phyloP scores from a whole-genome alignment of 2,888 invertebrate genomes.

The Epirrhoe alternata region DNA sequence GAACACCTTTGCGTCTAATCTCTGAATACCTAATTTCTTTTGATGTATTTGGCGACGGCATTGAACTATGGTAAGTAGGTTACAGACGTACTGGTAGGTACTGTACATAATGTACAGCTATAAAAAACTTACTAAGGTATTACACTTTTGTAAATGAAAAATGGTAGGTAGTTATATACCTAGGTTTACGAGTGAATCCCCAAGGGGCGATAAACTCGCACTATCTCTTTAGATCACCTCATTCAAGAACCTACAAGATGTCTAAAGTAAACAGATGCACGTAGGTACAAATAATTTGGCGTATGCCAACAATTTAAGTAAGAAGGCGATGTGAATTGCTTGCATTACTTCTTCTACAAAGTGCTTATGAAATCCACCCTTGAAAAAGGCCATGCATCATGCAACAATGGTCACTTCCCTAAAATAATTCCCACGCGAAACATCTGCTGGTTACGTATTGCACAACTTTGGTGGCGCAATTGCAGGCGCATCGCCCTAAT shows the following conservation, averaged over 20 bases:
- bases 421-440: conserved; percentile 45
- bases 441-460: conserved; percentile 53
- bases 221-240: too few relatives aligned
- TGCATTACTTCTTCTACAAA: background rate
- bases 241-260: too few relatives aligned
- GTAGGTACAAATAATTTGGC: too few relatives aligned
- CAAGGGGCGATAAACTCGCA: too few relatives aligned
- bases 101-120: too few relatives aligned
- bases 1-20: conserved; percentile 11
- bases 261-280: too few relatives aligned
- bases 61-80: background rate
- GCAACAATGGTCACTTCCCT: conserved; percentile 39
- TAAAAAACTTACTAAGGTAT: too few relatives aligned
- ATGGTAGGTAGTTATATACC: too few relatives aligned
- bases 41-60: background rate
- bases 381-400: background rate
- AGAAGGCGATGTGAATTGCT: too few relatives aligned
- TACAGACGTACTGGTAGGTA: background rate
- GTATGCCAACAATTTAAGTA: too few relatives aligned
- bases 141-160: too few relatives aligned
- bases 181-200: too few relatives aligned
- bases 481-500: conserved; percentile 47
- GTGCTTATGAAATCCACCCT: background rate
- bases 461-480: conserved; percentile 47
- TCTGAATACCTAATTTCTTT: conserved; percentile 4